Conservation (phyloP, 2,888 invertebrate species). For the Aricia artaxerxes region DNA sequence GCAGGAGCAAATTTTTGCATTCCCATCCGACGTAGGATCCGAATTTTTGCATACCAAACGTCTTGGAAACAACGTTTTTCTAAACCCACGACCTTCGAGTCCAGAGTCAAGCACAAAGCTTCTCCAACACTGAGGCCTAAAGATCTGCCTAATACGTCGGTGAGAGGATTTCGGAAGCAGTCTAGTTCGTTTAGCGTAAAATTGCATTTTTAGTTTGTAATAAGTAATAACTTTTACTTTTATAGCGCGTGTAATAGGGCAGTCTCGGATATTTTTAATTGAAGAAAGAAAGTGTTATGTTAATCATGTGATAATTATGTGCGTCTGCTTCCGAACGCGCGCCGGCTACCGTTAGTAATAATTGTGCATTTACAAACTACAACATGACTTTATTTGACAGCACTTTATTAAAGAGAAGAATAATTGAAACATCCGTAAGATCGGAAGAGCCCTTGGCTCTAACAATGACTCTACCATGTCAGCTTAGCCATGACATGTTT, state of each 20-base stretch:
- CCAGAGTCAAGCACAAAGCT: not conserved
- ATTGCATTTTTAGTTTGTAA: not conserved
- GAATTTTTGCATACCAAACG: no score
- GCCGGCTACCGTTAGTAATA: not conserved
- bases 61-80: no score
- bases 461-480: not conserved
- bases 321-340: not conserved
- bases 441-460: not conserved
- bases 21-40: no score
- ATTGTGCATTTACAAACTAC: not conserved
- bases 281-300: slow-evolving; percentile 16
- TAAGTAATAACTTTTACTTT: not conserved
- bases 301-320: not conserved
- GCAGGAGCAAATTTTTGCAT: no score
- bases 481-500: not conserved
- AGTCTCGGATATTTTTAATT: slow-evolving; percentile 13
- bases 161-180: not conserved
- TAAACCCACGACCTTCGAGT: not conserved
- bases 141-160: not conserved
- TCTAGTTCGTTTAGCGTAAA: not conserved
- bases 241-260: not conserved
- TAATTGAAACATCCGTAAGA: not conserved
- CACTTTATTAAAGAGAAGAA: not conserved
- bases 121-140: not conserved
- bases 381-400: not conserved